Percentiles rank a stretch among this genome's conserved stretches.
Conservation (phyloP, 2,113 vertebrate genomes). For the Cromileptes altivelis region DNA sequence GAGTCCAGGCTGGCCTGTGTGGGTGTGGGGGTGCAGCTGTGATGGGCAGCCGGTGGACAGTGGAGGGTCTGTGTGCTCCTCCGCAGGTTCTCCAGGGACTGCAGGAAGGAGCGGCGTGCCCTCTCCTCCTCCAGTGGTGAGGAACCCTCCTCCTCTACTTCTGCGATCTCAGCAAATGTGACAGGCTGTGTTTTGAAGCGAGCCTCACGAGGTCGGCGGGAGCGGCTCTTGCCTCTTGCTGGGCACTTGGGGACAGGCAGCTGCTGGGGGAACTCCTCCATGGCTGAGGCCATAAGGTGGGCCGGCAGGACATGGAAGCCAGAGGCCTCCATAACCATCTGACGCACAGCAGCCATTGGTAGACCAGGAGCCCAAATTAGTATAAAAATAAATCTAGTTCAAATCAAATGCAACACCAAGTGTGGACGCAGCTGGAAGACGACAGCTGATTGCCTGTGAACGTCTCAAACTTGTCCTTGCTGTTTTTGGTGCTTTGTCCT, state of each 20-base stretch:
- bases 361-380: conserved; percentile 10
- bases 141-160: conserved; percentile 96
- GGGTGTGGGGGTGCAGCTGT: conserved; percentile 81
- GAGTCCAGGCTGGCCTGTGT: conserved; percentile 94
- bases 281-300: conserved; percentile 84
- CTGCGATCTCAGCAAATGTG: conserved; percentile 97
- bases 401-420: conserved; percentile 3
- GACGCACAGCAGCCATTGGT: conserved; percentile 88
- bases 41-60: conserved; percentile 80
- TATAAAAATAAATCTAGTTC: background rate
- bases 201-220: conserved; percentile 90
- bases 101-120: conserved; percentile 95
- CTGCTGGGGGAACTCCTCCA: conserved; percentile 94
- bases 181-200: conserved; percentile 98
- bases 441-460: background rate
- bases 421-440: background rate
- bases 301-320: conserved; percentile 90
- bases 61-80: conserved; percentile 93
- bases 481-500: conserved; percentile 4
- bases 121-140: conserved; percentile 96
- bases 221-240: conserved; percentile 86
- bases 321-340: conserved; percentile 84
- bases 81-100: conserved; percentile 95
- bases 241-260: conserved; percentile 84
- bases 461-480: background rate